Conservation (phyloP, 2,797 vertebrate species). For the Tragelaphus oryx region DNA sequence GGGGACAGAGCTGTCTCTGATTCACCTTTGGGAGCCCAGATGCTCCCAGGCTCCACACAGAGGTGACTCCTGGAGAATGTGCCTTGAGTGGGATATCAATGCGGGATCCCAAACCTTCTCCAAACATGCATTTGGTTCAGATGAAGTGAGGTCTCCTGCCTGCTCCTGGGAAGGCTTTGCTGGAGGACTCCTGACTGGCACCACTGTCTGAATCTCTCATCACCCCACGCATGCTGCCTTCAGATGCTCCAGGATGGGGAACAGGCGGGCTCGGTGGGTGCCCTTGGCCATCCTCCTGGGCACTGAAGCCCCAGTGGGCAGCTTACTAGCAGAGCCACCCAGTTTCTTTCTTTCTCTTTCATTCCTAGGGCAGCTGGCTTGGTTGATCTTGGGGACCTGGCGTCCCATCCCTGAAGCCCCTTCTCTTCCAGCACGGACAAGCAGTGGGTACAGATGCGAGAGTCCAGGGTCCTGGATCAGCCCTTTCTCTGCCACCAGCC, state of each 20-base stretch:
- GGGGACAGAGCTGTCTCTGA: neutral
- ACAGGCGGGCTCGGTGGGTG: neutral
- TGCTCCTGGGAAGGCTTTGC: neutral
- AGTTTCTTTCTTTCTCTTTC: neutral
- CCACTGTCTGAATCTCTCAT: neutral
- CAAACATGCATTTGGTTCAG: rapidly evolving
- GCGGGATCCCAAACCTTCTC: neutral
- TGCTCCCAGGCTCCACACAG: neutral
- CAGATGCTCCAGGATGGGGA: neutral
- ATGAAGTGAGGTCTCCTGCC: neutral
- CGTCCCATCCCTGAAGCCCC: neutral
- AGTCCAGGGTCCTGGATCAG: neutral
- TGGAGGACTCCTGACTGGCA: rapidly evolving
- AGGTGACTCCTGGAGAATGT: neutral
- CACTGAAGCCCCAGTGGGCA: neutral
- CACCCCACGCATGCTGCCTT: rapidly evolving
- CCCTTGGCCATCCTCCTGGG: neutral
- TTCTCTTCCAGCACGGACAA: neutral
- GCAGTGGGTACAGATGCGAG: neutral
- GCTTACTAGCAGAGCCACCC: neutral
- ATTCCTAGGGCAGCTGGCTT: neutral
- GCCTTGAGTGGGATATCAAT: rapidly evolving
- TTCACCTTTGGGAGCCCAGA: neutral
- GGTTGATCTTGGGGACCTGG: neutral
- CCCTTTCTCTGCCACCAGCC: neutral